These are phyloP conservation scores for Darevskia mixta DNA, from an alignment of 2,797 vertebrate species.

Conservation along the genomic window DNA sequence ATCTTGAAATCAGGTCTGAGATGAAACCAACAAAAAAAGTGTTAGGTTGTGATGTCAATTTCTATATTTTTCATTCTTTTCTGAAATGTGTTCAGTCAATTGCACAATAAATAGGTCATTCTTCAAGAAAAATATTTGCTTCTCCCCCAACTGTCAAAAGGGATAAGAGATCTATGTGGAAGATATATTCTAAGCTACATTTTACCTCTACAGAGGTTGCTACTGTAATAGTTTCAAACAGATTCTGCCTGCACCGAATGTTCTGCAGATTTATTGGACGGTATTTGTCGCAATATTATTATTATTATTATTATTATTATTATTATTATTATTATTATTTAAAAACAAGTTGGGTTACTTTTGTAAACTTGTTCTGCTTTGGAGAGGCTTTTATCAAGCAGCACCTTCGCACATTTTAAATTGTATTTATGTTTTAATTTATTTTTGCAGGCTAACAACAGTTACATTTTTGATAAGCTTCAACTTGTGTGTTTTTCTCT, in stretches of 20 bases:
- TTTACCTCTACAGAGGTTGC: not conserved
- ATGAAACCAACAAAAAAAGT: not conserved
- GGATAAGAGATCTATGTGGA: not conserved
- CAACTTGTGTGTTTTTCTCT: not conserved
- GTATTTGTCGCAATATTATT: constrained; percentile 4
- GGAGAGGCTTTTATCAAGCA: constrained; percentile 34
- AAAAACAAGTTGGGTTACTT: not conserved
- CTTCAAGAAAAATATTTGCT: not conserved
- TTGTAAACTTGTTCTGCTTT: constrained; percentile 22
- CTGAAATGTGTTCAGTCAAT: not conserved
- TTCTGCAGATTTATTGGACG: constrained; percentile 21
- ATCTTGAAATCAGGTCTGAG: not conserved
- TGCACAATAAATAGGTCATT: not conserved
- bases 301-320: not conserved
- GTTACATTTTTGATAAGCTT: constrained; percentile 14
- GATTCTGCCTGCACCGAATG: not conserved
- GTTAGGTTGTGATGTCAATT: not conserved
- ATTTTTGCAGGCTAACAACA: constrained; percentile 27
- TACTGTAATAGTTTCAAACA: not conserved
- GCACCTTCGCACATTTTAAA: constrained; percentile 24
- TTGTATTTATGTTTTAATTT: not conserved
- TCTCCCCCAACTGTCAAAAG: not conserved
- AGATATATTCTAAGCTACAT: not conserved
- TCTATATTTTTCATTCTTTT: not conserved
- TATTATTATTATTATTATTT: not conserved